phyloP scores from a whole-genome alignment of 1,140 invertebrate species.

The Scaptomyza graminum region DNA sequence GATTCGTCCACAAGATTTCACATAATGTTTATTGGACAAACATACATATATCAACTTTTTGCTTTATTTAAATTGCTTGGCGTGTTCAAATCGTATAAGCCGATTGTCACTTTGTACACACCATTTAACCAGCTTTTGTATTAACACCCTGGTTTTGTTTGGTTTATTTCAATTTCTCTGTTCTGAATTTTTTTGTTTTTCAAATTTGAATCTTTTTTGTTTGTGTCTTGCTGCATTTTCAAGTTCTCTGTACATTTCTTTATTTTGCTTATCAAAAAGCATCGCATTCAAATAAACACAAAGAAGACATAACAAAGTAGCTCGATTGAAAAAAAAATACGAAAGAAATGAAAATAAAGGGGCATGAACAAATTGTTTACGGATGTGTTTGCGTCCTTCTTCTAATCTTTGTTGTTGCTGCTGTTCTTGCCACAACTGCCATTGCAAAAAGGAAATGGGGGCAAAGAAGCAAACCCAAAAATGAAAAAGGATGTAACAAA shows the following conservation, averaged over 20 bases:
- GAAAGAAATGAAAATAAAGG: slow-evolving; percentile 54
- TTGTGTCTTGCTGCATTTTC: slow-evolving; percentile 47
- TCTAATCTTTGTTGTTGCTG: slow-evolving; percentile 50
- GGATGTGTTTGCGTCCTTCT: slow-evolving; percentile 76
- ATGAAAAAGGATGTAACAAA: slow-evolving; percentile 70
- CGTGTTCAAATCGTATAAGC: slow-evolving; percentile 22
- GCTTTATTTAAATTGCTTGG: slow-evolving; percentile 25
- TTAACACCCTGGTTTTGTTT: slow-evolving; percentile 10
- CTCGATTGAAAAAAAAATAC: background rate
- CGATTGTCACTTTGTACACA: slow-evolving; percentile 18
- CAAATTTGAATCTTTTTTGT: slow-evolving; percentile 30
- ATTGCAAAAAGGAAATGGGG: slow-evolving; percentile 39
- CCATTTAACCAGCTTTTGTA: slow-evolving; percentile 36
- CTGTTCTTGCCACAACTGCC: slow-evolving; percentile 20
- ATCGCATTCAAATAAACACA: slow-evolving; percentile 55
- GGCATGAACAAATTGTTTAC: slow-evolving; percentile 81
- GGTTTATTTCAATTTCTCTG: slow-evolving; percentile 48
- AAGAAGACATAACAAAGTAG: slow-evolving; percentile 47
- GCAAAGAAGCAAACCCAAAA: slow-evolving; percentile 41
- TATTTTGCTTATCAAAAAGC: slow-evolving; percentile 74
- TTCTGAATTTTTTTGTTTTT: slow-evolving; percentile 33
- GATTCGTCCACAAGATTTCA: too few relatives aligned
- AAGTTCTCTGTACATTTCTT: slow-evolving; percentile 71
- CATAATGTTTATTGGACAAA: background rate
- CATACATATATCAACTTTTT: background rate